Evolutionary conservation across 1,140 invertebrate species (phyloP), one percentile per base, ranked within the genome.

Genomic region (Hylaeus anthracinus): DNA sequence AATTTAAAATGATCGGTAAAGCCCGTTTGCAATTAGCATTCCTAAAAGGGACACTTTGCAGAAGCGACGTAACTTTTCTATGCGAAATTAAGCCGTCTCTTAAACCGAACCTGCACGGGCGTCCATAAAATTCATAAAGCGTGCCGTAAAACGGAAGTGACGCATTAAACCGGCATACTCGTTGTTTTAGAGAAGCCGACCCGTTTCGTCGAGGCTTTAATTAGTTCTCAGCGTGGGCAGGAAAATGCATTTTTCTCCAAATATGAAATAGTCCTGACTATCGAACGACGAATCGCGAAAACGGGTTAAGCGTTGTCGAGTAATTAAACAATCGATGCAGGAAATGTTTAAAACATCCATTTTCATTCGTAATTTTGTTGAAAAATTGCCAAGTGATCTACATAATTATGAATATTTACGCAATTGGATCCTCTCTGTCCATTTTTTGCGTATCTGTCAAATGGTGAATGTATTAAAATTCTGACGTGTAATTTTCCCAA

Each of bases 121-220:
- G 65, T 75, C 72, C 72, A 66, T 75, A 53, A 75, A 65, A 66
- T 56, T 75, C 72, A 75, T 75, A 75, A 75, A 75, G 61, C 61
- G 72, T 66, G 72, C 51, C 48, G 51, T 66, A 66, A 66, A 75
- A 75, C 41, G 72, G 72, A 66, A 75, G 39, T 41, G 61, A 65
- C n/a, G 72, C 51, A 75, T 75, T 75, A 75, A 75, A 55, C 39
- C 15, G 72, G 39, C 39, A 39, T 55, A 55, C 48, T 14, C 61
- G 14, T 61, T 66, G 61, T 75, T 75, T 75, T 12, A 75, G 61
- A 66, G 51, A 64, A 66, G 48, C 63, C 39, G n/a, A 26, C 41
- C 5, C 48, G 51, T 75, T 75, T 43, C 63, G 61, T n/a, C 41
- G n/a, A 60, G n/a, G 48, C 41, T 75, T 75, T 75, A 75, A 75